phyloP scores from a whole-genome alignment of 2,797 vertebrate species.

The Oceanodroma leucorhoa region DNA sequence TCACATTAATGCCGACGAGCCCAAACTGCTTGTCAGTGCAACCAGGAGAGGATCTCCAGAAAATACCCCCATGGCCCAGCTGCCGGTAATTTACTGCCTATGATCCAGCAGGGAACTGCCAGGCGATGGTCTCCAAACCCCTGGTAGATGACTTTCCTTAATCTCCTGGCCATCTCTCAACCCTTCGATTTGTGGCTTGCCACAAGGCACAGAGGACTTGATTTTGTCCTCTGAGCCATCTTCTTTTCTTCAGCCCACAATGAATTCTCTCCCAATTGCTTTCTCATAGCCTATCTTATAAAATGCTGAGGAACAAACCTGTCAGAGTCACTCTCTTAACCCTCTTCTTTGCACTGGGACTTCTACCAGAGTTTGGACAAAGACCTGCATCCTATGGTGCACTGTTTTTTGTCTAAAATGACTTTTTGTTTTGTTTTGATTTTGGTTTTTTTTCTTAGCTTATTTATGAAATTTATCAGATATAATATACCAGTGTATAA shows the following conservation, averaged over 20 bases:
- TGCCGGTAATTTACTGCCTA: not conserved
- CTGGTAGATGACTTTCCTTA: not conserved
- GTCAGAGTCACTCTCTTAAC: not conserved
- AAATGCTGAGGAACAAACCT: not conserved
- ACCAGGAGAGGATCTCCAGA: not conserved
- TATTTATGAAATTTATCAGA: not conserved
- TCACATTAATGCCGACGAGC: fast-evolving
- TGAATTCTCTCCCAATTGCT: fast-evolving
- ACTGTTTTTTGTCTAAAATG: fast-evolving
- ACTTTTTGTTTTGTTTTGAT: not conserved
- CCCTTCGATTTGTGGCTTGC: not conserved
- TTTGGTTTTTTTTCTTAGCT: not conserved
- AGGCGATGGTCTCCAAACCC: not conserved
- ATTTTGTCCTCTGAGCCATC: not conserved
- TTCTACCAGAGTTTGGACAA: not conserved
- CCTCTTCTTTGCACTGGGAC: not conserved
- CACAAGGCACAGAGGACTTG: not conserved
- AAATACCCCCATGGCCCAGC: not conserved
- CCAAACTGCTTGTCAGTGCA: not conserved
- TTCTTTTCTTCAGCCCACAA: not conserved
- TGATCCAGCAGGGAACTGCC: not conserved
- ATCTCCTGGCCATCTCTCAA: not conserved
- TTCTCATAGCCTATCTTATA: not conserved
- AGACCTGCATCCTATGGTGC: not conserved
- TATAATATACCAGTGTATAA: not conserved